phyloP scores from a whole-genome alignment of 2,797 vertebrate species.

The Hyperoplus immaculatus region DNA sequence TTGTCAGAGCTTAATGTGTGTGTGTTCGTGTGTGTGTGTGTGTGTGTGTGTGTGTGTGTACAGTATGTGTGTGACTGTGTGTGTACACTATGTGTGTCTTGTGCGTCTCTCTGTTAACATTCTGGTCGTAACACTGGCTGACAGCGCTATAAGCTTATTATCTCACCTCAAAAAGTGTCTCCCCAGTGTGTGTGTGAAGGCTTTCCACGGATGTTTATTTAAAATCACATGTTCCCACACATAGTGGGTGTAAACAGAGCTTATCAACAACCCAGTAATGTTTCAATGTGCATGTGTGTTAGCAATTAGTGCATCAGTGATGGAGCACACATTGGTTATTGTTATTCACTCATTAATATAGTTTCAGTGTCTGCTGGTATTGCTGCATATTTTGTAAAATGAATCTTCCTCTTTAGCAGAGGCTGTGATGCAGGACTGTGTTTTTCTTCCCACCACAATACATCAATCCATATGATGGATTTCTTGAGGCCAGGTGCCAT shows the following conservation, averaged over 20 bases:
- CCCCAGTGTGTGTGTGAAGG: slow-evolving; percentile 28
- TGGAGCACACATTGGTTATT: slow-evolving; percentile 2
- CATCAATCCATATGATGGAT: slow-evolving; percentile 25
- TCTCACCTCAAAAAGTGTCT: slow-evolving; percentile 52
- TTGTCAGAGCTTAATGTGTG: slow-evolving; percentile 21
- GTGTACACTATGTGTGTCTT: slow-evolving; percentile 17
- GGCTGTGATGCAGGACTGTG: not conserved
- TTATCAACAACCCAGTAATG: slow-evolving; percentile 19
- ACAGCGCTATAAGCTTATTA: slow-evolving; percentile 54
- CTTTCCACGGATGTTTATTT: slow-evolving; percentile 50
- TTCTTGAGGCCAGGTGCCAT: slow-evolving; percentile 8
- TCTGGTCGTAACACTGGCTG: slow-evolving; percentile 57
- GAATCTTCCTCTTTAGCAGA: not conserved
- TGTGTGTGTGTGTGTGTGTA: slow-evolving; percentile 34
- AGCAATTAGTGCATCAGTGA: slow-evolving; percentile 3
- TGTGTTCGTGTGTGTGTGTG: slow-evolving; percentile 40
- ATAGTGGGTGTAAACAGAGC: slow-evolving; percentile 12
- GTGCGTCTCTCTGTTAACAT: slow-evolving; percentile 49
- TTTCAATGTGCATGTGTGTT: slow-evolving; percentile 13
- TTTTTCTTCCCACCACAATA: not conserved
- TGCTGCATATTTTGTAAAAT: not conserved
- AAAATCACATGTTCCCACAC: slow-evolving; percentile 29
- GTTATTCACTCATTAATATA: too few relatives aligned
- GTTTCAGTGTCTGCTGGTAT: not conserved
- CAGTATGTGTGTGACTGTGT: too few relatives aligned